Conservation (phyloP, 35 echinoderm and acorn worm species). For the Chiridota heheva region DNA sequence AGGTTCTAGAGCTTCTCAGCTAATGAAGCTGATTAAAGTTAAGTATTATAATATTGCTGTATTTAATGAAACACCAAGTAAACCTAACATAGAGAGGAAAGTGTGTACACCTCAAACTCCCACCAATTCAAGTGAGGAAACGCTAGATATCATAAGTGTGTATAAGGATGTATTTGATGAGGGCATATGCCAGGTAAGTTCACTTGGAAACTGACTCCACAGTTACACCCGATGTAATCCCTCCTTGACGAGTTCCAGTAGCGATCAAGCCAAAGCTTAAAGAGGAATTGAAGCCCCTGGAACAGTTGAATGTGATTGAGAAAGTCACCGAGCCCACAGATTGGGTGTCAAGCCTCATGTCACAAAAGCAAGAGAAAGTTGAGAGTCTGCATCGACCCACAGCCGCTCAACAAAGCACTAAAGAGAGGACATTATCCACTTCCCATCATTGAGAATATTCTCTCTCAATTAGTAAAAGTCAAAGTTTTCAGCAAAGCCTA, state of each 20-base stretch:
- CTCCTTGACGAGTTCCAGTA: slow-evolving; percentile 44
- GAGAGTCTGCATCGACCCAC: slow-evolving; percentile 59
- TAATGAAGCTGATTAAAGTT: slow-evolving; percentile 37
- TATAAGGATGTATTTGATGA: slow-evolving; percentile 25
- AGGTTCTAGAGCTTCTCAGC: slow-evolving; percentile 42
- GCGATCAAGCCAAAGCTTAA: slow-evolving; percentile 70
- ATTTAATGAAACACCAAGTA: neutral
- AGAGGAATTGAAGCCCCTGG: slow-evolving; percentile 47
- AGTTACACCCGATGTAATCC: slow-evolving; percentile 41
- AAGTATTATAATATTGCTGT: slow-evolving; percentile 44
- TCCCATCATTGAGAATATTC: neutral
- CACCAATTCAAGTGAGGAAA: neutral
- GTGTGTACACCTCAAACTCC: neutral
- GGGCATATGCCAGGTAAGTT: slow-evolving; percentile 43
- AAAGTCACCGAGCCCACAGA: slow-evolving; percentile 66
- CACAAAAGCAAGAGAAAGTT: slow-evolving; percentile 18
- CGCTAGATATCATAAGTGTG: neutral
- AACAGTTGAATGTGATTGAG: slow-evolving; percentile 51
- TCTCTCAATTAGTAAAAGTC: slow-evolving; percentile 4
- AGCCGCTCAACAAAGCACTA: slow-evolving; percentile 13
- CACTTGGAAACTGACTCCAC: slow-evolving; percentile 6
- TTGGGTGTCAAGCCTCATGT: slow-evolving; percentile 60
- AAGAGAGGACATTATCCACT: slow-evolving; percentile 17
- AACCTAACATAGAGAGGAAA: neutral
- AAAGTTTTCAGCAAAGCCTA: slow-evolving; percentile 65